A percentile compares a stretch with the other conserved stretches of the same genome.
Conservation (phyloP, 2,113 vertebrate genomes). For the Nettapus auritus region DNA sequence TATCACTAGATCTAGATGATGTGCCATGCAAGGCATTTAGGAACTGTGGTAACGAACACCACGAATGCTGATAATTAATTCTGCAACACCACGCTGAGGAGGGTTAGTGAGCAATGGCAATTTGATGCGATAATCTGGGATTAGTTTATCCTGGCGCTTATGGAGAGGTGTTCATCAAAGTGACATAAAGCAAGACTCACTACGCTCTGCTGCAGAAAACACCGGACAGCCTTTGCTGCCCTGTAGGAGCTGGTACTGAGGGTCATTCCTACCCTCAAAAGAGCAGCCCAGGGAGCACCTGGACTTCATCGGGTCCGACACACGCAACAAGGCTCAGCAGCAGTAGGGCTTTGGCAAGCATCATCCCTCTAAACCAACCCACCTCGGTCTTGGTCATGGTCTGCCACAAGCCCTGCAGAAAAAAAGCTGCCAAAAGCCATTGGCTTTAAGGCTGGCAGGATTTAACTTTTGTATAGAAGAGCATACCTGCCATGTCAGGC, state of each 20-base stretch:
- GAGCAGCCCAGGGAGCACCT: background rate
- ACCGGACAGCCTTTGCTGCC: background rate
- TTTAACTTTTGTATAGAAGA: background rate
- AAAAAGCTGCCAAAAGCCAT: background rate
- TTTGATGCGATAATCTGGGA: constrained; percentile 12
- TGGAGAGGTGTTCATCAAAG: constrained; percentile 30
- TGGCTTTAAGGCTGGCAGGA: background rate
- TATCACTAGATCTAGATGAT: background rate
- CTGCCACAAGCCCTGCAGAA: background rate
- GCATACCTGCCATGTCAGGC: background rate
- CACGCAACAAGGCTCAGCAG: background rate
- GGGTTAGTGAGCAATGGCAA: background rate
- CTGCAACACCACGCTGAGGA: background rate
- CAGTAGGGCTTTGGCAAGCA: background rate
- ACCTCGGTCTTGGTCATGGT: background rate
- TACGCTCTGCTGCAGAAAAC: background rate
- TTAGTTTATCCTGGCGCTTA: constrained; percentile 17
- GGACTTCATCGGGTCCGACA: background rate
- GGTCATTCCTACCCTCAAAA: background rate
- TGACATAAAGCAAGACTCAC: background rate
- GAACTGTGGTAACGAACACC: background rate
- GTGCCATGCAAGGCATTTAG: background rate
- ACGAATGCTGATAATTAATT: constrained; percentile 44
- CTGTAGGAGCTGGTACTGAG: background rate
- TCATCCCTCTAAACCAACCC: background rate